phyloP scores from a whole-genome alignment of 2,113 vertebrate genomes.

The Origma solitaria region DNA sequence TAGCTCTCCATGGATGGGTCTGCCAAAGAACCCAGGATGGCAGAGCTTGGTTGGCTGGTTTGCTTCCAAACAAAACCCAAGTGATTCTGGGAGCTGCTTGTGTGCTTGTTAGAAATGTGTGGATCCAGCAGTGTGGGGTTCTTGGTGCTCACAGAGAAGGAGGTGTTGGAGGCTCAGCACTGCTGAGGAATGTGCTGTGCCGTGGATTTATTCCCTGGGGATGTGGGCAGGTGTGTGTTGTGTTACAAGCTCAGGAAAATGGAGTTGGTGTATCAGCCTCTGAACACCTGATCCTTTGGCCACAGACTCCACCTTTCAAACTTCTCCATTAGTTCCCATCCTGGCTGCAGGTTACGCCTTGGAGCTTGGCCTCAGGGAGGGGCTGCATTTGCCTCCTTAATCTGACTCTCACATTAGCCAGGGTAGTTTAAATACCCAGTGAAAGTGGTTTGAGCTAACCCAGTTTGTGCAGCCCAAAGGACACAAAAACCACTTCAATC shows the following conservation, averaged over 20 bases:
- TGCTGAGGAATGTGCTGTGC: background rate
- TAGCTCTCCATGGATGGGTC: background rate
- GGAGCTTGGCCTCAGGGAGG: background rate
- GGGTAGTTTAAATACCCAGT: background rate
- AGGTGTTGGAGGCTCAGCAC: accelerated
- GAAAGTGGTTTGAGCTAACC: background rate
- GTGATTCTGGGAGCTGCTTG: background rate
- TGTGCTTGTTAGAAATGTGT: background rate
- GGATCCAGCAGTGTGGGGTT: background rate
- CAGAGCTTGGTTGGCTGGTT: background rate
- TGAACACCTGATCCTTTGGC: background rate
- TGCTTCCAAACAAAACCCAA: background rate
- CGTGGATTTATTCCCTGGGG: background rate
- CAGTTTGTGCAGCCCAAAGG: background rate
- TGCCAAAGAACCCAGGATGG: background rate
- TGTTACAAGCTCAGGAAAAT: background rate
- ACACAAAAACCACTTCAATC: background rate
- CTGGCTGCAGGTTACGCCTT: background rate
- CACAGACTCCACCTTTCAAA: background rate
- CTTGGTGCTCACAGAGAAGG: background rate
- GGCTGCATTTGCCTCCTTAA: background rate
- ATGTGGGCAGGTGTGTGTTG: accelerated
- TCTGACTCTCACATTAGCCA: background rate
- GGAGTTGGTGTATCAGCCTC: accelerated
- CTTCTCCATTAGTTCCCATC: background rate